Base-by-base conservation (phyloP, 1,140 invertebrate species). In the Drosophila lini region DNA sequence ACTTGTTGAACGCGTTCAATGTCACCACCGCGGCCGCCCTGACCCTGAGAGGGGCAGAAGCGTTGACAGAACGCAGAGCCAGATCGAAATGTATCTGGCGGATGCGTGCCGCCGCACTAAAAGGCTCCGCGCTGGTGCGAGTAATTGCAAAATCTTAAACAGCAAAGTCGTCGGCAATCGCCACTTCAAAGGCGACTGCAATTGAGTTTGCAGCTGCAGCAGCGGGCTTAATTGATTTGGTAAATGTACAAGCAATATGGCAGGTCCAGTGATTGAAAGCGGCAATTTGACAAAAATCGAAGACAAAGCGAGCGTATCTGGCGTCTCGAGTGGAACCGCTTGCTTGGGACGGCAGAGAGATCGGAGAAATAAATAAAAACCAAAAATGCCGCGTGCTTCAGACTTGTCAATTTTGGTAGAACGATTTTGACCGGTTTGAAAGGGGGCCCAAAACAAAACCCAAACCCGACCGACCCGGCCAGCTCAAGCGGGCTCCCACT, bases 391-490 rank as follows among this genome's bases (percentile, higher is more conserved):
- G 61, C 77, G 67, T 68, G 79, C 65, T 85, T 78, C 47, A 25
- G 60, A 79, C 56, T 69, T 80, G 77, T 88, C 80, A 78, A 78
- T 89, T 84, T 90, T 89, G 83, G 83, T 78, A 88, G 77, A 89
- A 89, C 77, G 40, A 89, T 89, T 89, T 88, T 80, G 80, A 88
- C 84, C 83, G 83, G 83, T 88, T 88, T 80, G 42, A 19, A 62
- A 62, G 40, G 53, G 64, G 65, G 28, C 32, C 61, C 48, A 41
- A 32, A 55, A 55, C 52, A 55, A 53, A 63, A 41, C 45, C 58
- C 40, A 58, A 71, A 59, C 53, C 53, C 16, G 64, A 59, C 32
- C 57, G 48, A 32, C 48, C 48, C 28, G 64, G 32, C 77, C 58
- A 61, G 48, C 45, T 42, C 41, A 31, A 50, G 55, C 42, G 42